Percentiles rank a stretch among this genome's conserved stretches.
phyloP scores from a whole-genome alignment of 2,113 vertebrate genomes.

The Cnemophilus loriae region DNA sequence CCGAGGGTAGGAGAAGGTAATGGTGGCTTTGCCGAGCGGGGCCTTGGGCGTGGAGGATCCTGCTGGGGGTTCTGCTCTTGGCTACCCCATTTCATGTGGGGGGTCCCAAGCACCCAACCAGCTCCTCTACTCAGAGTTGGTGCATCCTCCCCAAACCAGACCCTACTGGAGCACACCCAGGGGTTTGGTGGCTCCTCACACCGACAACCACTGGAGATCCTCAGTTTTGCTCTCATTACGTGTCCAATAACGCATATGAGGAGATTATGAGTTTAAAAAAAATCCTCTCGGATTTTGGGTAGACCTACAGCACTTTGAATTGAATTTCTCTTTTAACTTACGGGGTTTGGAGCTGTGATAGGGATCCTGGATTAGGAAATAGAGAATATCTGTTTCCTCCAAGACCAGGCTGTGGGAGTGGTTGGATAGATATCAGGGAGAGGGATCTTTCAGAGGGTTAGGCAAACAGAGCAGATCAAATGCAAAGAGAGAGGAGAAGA shows the following conservation, averaged over 20 bases:
- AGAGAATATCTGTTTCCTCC: not conserved
- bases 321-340: not conserved
- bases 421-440: not conserved
- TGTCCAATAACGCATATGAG: not conserved
- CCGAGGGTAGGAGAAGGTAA: constrained; percentile 81
- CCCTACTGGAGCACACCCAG: not conserved
- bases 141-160: not conserved
- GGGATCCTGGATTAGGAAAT: not conserved
- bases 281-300: not conserved
- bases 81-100: accelerated
- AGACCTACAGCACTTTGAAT: not conserved
- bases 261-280: not conserved
- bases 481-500: not conserved
- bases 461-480: not conserved
- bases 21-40: not conserved
- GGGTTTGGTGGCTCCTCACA: not conserved
- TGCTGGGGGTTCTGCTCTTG: not conserved
- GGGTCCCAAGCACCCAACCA: not conserved
- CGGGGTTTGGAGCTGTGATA: not conserved
- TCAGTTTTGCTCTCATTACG: not conserved
- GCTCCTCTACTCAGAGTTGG: not conserved
- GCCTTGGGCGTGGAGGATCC: not conserved
- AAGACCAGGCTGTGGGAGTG: not conserved
- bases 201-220: not conserved
- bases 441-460: not conserved